These are phyloP conservation scores for Pangasianodon hypophthalmus DNA, from an alignment of 2,113 vertebrate species.

Conservation along the genomic window DNA sequence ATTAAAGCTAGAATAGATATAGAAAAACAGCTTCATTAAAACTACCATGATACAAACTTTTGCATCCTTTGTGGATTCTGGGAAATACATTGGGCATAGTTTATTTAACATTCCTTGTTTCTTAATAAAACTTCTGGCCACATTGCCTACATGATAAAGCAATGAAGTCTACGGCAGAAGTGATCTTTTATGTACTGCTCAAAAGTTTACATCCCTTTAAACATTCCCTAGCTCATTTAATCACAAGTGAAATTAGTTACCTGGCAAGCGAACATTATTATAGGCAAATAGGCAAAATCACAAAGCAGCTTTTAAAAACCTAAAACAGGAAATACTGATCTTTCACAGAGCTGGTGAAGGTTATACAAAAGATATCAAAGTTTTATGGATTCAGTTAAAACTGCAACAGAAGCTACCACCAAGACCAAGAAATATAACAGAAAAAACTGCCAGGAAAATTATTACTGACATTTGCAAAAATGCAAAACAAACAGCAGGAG, in stretches of 20 bases:
- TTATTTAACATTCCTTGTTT: too few species aligned
- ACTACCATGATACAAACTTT: too few species aligned
- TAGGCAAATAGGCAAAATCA: too few species aligned
- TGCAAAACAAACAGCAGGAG: neutral
- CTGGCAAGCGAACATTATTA: too few species aligned
- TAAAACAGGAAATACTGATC: too few species aligned
- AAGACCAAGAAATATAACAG: neutral
- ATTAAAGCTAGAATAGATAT: neutral
- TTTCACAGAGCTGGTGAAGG: too few species aligned
- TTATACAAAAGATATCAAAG: too few species aligned
- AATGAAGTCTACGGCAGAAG: neutral
- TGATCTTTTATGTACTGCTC: neutral
- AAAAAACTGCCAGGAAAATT: neutral
- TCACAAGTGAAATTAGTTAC: neutral
- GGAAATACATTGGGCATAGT: too few species aligned
- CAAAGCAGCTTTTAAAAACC: too few species aligned
- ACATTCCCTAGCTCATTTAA: neutral
- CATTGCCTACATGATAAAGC: neutral
- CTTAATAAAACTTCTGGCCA: neutral
- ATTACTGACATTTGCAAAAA: neutral
- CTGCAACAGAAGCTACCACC: neutral
- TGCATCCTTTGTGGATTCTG: too few species aligned
- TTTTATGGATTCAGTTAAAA: too few species aligned
- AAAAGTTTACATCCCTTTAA: neutral
- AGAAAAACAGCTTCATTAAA: too few species aligned